Percentiles rank a stretch among this genome's conserved stretches.
These are phyloP conservation scores for Danaus chrysippus DNA, from an alignment of 2,888 invertebrate species.

Conservation along the genomic window DNA sequence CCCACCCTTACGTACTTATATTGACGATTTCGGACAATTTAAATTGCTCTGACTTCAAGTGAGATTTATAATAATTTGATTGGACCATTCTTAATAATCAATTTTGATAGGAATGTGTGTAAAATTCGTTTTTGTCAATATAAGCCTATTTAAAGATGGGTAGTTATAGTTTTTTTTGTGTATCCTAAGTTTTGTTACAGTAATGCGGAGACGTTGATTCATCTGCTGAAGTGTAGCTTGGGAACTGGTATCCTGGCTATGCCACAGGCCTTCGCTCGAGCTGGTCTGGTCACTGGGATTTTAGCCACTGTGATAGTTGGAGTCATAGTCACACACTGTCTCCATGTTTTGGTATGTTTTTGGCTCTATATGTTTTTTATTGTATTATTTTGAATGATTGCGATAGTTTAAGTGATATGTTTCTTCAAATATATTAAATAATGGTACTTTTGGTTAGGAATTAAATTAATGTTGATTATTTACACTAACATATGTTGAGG, in stretches of 20 bases:
- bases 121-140: not conserved
- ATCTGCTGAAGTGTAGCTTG: slow-evolving; percentile 92
- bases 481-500: no score
- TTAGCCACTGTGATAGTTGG: slow-evolving; percentile 89
- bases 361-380: not conserved
- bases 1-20: no score
- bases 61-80: not conserved
- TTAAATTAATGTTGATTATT: no score
- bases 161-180: not conserved
- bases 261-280: slow-evolving; percentile 93
- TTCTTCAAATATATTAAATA: no score
- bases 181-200: slow-evolving; percentile 64
- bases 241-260: slow-evolving; percentile 97
- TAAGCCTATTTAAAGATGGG: not conserved
- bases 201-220: slow-evolving; percentile 89
- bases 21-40: no score
- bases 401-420: no score
- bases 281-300: slow-evolving; percentile 89
- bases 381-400: not conserved
- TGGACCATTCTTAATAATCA: not conserved
- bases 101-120: not conserved
- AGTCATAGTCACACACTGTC: slow-evolving; percentile 89
- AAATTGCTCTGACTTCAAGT: not conserved
- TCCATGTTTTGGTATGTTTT: slow-evolving; percentile 85
- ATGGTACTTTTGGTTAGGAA: no score